phyloP scores from a whole-genome alignment of 2,113 vertebrate genomes.

The Phoenicopterus ruber region DNA sequence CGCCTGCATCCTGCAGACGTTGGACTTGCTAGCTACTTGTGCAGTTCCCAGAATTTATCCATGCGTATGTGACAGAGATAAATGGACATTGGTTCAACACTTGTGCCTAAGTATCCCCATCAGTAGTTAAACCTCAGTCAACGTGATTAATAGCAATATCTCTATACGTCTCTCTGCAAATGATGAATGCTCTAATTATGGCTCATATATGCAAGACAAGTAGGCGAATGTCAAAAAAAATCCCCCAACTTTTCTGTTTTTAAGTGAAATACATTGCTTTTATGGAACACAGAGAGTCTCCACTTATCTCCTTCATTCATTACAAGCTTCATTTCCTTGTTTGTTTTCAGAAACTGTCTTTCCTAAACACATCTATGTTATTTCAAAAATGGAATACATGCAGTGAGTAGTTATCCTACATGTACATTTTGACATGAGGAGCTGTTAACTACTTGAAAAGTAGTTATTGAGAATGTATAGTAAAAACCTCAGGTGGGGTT shows the following conservation, averaged over 20 bases:
- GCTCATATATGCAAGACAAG: background rate
- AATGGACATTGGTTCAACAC: background rate
- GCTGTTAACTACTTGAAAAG: background rate
- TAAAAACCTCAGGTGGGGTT: background rate
- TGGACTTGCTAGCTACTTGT: too few species aligned
- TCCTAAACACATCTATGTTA: background rate
- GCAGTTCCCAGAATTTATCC: accelerated
- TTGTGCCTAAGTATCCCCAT: background rate
- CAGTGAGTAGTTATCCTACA: background rate
- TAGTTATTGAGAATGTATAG: background rate
- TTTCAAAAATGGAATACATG: background rate
- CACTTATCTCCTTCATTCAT: background rate
- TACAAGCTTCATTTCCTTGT: background rate
- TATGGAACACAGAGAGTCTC: background rate
- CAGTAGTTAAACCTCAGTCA: background rate
- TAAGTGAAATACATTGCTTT: background rate
- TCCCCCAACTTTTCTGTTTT: background rate
- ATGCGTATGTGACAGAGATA: background rate
- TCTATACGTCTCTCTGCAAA: background rate
- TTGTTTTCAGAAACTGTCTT: background rate
- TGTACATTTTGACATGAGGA: background rate
- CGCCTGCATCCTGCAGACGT: background rate
- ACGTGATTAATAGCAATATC: background rate
- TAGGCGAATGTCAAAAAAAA: background rate
- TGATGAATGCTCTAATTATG: background rate